These are phyloP conservation scores for Geodia barretti DNA, from an alignment of 37 sponge, comb jelly and placozoan genomes.

Conservation along the genomic window DNA sequence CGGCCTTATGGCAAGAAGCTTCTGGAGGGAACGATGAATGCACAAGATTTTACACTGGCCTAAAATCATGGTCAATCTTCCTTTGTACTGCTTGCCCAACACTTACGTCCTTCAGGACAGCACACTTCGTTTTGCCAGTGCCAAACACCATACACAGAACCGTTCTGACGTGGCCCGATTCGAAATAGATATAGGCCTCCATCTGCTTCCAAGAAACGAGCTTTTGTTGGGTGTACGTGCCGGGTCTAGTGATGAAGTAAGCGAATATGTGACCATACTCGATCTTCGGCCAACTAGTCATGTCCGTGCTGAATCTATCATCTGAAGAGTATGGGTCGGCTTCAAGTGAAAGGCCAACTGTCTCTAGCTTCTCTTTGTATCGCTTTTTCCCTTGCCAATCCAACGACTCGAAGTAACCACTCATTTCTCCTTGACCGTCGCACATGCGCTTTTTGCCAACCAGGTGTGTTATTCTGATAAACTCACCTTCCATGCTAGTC, in stretches of 20 bases:
- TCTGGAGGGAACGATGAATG: neutral
- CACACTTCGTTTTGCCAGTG: neutral
- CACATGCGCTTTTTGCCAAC: neutral
- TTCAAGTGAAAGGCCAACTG: constrained; percentile 12
- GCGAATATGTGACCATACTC: constrained; percentile 18
- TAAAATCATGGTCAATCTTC: neutral
- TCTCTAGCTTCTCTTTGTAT: constrained; percentile 16
- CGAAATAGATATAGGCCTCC: constrained; percentile 47
- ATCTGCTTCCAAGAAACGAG: constrained; percentile 10
- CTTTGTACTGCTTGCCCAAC: neutral
- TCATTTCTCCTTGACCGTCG: neutral
- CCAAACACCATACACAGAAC: constrained; percentile 7
- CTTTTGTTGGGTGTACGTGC: constrained; percentile 7
- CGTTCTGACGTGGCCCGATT: constrained; percentile 28
- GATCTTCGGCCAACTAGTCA: constrained; percentile 29
- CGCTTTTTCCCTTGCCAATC: neutral
- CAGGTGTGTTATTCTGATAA: too few species aligned
- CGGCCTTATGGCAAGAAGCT: neutral
- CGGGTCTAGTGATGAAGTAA: neutral
- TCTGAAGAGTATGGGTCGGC: constrained; percentile 15
- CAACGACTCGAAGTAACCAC: neutral
- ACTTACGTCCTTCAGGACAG: constrained; percentile 21
- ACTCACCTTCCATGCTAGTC: too few species aligned
- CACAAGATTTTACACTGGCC: neutral
- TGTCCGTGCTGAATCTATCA: constrained; percentile 33